phyloP scores from a whole-genome alignment of 1,140 invertebrate species.

The Babylonia areolata region DNA sequence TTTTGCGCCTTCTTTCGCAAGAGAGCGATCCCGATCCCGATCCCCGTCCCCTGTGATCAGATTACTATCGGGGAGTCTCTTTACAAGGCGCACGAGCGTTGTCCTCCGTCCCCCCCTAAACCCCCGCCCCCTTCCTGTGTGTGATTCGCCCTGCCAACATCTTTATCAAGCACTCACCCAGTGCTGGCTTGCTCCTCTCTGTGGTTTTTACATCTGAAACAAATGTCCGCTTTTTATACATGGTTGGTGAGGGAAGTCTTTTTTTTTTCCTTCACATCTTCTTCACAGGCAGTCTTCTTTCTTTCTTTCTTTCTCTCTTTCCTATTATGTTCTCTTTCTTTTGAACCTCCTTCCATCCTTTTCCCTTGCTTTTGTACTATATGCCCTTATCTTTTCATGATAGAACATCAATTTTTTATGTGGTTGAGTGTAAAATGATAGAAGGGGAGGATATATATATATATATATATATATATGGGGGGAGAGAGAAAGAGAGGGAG shows the following conservation, averaged over 20 bases:
- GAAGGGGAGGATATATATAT: too few species aligned
- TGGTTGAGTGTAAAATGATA: too few species aligned
- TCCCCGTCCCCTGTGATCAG: background rate
- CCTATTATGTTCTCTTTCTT: background rate
- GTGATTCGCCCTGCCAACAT: background rate
- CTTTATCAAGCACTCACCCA: background rate
- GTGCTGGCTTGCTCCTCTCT: background rate
- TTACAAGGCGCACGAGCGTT: conserved; percentile 13
- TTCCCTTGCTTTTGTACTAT: too few species aligned
- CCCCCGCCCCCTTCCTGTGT: too few species aligned
- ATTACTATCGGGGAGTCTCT: background rate
- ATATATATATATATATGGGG: too few species aligned
- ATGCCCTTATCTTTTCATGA: too few species aligned
- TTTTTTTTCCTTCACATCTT: background rate
- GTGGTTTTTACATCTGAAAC: conserved; percentile 16
- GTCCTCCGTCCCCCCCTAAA: background rate
- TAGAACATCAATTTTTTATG: too few species aligned
- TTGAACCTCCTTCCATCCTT: too few species aligned
- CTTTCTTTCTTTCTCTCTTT: too few species aligned
- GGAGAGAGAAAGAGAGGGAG: too few species aligned
- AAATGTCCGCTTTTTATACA: conserved; percentile 7
- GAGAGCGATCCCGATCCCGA: background rate
- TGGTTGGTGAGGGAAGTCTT: background rate
- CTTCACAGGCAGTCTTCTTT: too few species aligned
- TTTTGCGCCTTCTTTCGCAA: background rate